Evolutionary conservation across 2,113 vertebrate genomes (phyloP).

Genomic region (Aldabrachelys gigantea): DNA sequence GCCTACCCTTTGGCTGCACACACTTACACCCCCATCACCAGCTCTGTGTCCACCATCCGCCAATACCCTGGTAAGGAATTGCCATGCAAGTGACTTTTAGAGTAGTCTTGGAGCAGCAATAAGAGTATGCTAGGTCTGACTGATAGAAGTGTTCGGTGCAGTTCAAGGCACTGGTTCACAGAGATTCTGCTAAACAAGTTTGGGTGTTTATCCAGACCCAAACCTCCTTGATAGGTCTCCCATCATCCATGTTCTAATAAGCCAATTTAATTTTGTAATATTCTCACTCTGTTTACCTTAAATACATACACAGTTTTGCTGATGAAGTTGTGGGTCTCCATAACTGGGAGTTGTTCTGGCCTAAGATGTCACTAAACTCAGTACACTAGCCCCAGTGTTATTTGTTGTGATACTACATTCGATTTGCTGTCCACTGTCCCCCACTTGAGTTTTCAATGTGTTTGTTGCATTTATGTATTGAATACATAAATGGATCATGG

Average conservation of each 20-base stretch:
- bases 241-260: background rate
- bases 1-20: conserved; percentile 91
- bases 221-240: background rate
- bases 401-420: background rate
- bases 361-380: background rate
- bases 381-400: background rate
- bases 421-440: background rate
- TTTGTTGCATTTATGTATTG: background rate
- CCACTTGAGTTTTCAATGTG: background rate
- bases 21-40: conserved; percentile 97
- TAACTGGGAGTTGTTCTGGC: background rate
- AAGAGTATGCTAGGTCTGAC: background rate
- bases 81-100: background rate
- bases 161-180: background rate
- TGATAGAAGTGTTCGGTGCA: background rate
- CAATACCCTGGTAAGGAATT: conserved; percentile 91
- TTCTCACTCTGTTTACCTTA: background rate
- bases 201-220: background rate
- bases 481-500: background rate
- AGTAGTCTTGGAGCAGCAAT: background rate
- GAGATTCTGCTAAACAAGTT: background rate
- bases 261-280: background rate
- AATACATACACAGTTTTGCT: background rate
- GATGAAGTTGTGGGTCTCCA: background rate
- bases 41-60: conserved; percentile 94